phyloP scores from a whole-genome alignment of 92 coral and sea anemone genomes.

The Bergia sp. region DNA sequence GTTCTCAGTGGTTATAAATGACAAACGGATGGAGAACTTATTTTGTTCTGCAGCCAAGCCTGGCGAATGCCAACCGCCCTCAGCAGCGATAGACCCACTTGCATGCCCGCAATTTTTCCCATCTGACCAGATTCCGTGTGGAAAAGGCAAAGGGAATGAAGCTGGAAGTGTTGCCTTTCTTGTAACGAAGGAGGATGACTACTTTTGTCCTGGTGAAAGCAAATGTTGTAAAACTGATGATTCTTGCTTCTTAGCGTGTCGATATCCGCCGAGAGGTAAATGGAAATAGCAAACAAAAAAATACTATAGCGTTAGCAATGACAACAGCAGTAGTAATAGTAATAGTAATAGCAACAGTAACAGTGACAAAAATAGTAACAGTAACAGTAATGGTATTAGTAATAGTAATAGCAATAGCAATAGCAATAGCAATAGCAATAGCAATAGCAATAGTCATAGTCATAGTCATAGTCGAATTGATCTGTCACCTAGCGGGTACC shows the following conservation, averaged over 20 bases:
- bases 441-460: too few species aligned
- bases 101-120: conserved; percentile 48
- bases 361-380: too few species aligned
- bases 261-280: conserved; percentile 66
- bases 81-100: conserved; percentile 57
- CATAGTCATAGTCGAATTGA: too few species aligned
- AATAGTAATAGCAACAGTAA: too few species aligned
- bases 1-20: not conserved
- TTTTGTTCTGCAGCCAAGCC: conserved; percentile 52
- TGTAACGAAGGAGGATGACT: conserved; percentile 53
- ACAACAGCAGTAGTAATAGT: too few species aligned
- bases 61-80: conserved; percentile 49
- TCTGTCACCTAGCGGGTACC: too few species aligned
- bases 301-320: too few species aligned
- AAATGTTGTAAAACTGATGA: conserved; percentile 77
- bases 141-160: conserved; percentile 42
- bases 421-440: too few species aligned
- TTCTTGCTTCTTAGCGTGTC: conserved; percentile 70
- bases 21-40: not conserved
- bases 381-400: too few species aligned
- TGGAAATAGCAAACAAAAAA: not conserved
- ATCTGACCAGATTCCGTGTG: conserved; percentile 60
- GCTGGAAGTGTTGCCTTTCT: conserved; percentile 27
- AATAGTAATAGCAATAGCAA: too few species aligned
- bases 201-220: conserved; percentile 79